Percentiles rank a stretch among this genome's conserved stretches.
Evolutionary conservation across 2,797 vertebrate genomes (phyloP).

Genomic region (Hydrolagus colliei): DNA sequence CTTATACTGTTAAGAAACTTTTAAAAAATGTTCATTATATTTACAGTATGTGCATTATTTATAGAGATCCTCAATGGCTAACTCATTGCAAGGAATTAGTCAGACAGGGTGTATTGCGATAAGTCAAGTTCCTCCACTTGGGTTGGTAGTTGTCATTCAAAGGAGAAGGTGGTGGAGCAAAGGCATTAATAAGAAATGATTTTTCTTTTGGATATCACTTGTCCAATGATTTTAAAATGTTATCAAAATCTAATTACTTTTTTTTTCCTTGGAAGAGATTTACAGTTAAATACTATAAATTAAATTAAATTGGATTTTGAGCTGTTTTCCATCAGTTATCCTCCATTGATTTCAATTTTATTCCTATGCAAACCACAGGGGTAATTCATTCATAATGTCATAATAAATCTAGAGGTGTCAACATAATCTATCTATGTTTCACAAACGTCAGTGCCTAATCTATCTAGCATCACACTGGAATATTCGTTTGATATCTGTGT

Average conservation of each 20-base stretch:
- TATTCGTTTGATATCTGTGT: background rate
- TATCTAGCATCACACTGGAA: background rate
- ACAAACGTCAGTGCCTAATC: background rate
- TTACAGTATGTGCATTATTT: background rate
- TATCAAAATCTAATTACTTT: constrained; percentile 1
- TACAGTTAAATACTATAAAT: constrained; percentile 10
- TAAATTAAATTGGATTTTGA: constrained; percentile 4
- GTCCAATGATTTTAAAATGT: constrained; percentile 3
- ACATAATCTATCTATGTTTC: background rate
- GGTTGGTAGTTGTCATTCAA: background rate
- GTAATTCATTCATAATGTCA: background rate
- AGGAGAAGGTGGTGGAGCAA: background rate
- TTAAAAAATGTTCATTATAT: background rate
- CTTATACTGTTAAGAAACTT: background rate
- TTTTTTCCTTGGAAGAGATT: background rate
- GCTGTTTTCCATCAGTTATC: constrained; percentile 14
- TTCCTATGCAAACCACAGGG: background rate
- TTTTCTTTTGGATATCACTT: background rate
- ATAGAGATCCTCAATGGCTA: background rate
- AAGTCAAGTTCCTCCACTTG: background rate
- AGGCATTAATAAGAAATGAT: background rate
- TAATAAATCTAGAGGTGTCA: constrained; percentile 12
- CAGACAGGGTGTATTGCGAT: background rate
- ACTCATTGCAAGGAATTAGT: background rate
- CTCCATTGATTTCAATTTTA: constrained; percentile 10